phyloP scores from a whole-genome alignment of 1,140 invertebrate genomes.

The Cyrtorhinus lividipennis region DNA sequence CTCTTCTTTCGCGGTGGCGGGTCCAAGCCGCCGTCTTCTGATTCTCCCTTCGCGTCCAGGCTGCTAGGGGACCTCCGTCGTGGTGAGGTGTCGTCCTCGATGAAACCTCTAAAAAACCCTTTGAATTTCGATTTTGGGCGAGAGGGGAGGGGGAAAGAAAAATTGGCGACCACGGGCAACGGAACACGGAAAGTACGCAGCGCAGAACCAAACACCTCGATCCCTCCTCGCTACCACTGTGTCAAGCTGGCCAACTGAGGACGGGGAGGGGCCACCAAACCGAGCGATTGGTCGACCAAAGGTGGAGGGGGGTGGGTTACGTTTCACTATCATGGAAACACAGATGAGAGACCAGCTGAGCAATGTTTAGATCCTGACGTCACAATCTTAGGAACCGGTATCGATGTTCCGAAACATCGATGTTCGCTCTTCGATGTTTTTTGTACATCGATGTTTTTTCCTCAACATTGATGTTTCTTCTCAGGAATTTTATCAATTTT shows the following conservation, averaged over 20 bases:
- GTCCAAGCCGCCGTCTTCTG: conserved; percentile 77
- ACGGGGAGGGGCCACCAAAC: not conserved
- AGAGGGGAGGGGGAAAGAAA: not conserved
- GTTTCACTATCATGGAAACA: conserved; percentile 7
- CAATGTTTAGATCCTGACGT: not conserved
- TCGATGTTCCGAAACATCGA: too few relatives aligned
- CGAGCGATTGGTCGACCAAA: not conserved
- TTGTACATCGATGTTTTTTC: too few relatives aligned
- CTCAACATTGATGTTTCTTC: too few relatives aligned
- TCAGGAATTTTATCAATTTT: too few relatives aligned
- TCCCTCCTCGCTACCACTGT: not conserved
- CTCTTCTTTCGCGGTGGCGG: conserved; percentile 83
- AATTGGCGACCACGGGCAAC: not conserved
- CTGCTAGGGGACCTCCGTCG: conserved; percentile 47
- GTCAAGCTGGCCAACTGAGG: not conserved
- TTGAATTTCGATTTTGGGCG: not conserved
- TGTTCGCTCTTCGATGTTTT: too few relatives aligned
- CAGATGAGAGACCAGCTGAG: conserved; percentile 6
- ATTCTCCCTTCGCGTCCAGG: conserved; percentile 84
- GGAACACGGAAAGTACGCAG: not conserved
- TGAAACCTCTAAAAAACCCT: not conserved
- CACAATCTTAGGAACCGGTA: too few relatives aligned
- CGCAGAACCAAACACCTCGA: not conserved
- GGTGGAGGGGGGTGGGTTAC: not conserved
- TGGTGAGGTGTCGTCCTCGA: conserved; percentile 18